A percentile compares a stretch with the other conserved stretches of the same genome.
Conservation (phyloP, 53 echinoderm and acorn worm genomes). For the Echinometra lucunter region DNA sequence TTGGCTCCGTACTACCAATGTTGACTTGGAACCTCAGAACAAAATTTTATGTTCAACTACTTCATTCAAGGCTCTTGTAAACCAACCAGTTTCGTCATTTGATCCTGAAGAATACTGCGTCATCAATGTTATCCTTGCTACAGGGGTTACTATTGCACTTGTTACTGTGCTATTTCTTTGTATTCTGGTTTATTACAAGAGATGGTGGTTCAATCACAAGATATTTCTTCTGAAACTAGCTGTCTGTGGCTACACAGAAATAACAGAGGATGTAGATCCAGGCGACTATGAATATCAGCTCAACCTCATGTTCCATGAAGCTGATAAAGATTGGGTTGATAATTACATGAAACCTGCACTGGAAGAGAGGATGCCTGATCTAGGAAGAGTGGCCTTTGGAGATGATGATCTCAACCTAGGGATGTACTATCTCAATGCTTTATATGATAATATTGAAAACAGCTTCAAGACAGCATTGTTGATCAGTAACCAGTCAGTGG, state of each 20-base stretch:
- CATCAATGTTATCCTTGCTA: not conserved
- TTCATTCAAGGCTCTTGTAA: constrained; percentile 2
- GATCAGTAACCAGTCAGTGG: constrained; percentile 46
- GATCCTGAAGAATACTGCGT: constrained; percentile 44
- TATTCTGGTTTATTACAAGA: constrained; percentile 27
- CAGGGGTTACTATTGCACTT: not conserved
- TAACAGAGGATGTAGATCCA: constrained; percentile 29
- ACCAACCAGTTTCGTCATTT: constrained; percentile 26
- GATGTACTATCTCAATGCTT: constrained; percentile 45
- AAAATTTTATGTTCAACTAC: constrained; percentile 31
- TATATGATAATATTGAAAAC: constrained; percentile 45
- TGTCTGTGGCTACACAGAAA: constrained; percentile 36
- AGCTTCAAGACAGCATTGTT: constrained; percentile 63
- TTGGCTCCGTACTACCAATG: constrained; percentile 15
- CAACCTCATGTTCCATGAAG: constrained; percentile 62
- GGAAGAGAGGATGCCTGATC: constrained; percentile 31
- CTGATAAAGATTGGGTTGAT: constrained; percentile 43
- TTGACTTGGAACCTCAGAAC: not conserved
- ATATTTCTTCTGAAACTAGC: constrained; percentile 56
- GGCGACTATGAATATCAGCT: constrained; percentile 52
- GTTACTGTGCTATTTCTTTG: not conserved
- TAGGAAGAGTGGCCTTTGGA: constrained; percentile 25
- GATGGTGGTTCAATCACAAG: constrained; percentile 64
- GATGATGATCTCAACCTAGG: constrained; percentile 21
- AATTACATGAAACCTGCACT: constrained; percentile 10